Base-by-base conservation (phyloP, 2,113 vertebrate species). In the Tetrao urogallus region DNA sequence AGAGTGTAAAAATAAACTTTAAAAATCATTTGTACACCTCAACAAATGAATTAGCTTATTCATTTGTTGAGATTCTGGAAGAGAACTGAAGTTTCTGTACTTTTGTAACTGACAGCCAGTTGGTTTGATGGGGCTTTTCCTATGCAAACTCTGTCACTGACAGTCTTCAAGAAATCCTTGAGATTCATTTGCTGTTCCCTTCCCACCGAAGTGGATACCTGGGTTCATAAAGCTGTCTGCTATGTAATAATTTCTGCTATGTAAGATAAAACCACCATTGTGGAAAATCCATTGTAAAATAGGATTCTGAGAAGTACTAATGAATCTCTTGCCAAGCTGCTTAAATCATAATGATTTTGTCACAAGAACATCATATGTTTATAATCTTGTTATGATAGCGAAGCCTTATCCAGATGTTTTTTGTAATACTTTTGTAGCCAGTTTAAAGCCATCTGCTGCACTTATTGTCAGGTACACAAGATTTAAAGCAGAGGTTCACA, bases 381-480 rank as follows among this genome's bases (percentile, higher is more conserved):
- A 90, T 84, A 91, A 89, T 78, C 43, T 77, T 73, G 56, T 71
- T 88, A 88, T 54, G 25, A 91, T 80, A 75, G 22, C 57, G 72
- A 81, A 93, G 61, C 28, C 42, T 89, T 60, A 64, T 22, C 56
- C 72, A 88, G 79, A 32, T 89, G 78, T 48, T 75, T 38, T 83
- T 90, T 74, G 10, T 27, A 88, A 42, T 58, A 78, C 30, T 84
- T 90, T 30, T 77, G 42, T 24, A 88, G 74, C 28, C 54, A 73
- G 28, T 81, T 85, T 88, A 74, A 82, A 96, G 50, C 75, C 87
- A 89, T 71, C 72, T 94, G 88, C 64, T 81, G 61, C 47, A 42
- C 0, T 4, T 64, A 43, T 19, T 83, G 57, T 63, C 67, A 96
- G 87, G 89, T 93, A 80, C 30, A 30, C 0, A 0, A 5, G 20